Conservation (phyloP, 2,888 invertebrate species). For the Drosophila ustulata region DNA sequence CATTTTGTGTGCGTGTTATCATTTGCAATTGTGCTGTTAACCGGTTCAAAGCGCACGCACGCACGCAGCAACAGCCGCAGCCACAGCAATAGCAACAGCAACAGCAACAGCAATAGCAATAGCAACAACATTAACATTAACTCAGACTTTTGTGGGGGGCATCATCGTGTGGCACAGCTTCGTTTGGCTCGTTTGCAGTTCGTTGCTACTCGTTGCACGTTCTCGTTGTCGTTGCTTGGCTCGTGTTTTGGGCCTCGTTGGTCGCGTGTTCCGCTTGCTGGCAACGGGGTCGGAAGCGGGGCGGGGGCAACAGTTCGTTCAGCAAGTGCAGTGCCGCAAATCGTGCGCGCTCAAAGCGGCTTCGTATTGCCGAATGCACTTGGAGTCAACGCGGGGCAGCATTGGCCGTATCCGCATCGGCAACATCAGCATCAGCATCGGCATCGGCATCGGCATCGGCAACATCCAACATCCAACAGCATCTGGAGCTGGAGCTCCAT, state of each 20-base stretch:
- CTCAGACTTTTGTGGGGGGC: conserved; percentile 31
- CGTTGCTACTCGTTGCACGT: conserved; percentile 21
- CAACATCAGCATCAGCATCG: conserved; percentile 17
- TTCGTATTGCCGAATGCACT: conserved; percentile 58
- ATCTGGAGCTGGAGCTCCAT: conserved; percentile 64
- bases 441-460: conserved; percentile 39
- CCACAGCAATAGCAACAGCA: conserved; percentile 29
- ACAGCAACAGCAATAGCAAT: conserved; percentile 17
- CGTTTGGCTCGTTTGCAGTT: conserved; percentile 33
- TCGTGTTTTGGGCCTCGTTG: conserved; percentile 45
- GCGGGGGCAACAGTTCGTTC: conserved; percentile 20
- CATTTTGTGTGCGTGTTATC: conserved; percentile 73
- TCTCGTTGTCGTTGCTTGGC: conserved; percentile 33
- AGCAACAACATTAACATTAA: conserved; percentile 27
- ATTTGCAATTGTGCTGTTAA: conserved; percentile 82
- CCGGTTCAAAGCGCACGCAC: conserved; percentile 71
- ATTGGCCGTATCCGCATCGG: conserved; percentile 51
- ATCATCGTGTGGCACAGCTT: conserved; percentile 36
- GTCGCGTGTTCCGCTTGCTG: conserved; percentile 27
- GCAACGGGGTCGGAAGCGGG: background rate
- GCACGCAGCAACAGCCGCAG: conserved; percentile 49
- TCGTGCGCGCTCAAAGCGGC: conserved; percentile 57
- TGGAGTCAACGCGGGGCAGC: conserved; percentile 52
- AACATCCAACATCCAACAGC: conserved; percentile 26
- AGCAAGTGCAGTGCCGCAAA: conserved; percentile 53